phyloP scores from a whole-genome alignment of 2,888 invertebrate species.

The Xanthostigma xanthostigma region DNA sequence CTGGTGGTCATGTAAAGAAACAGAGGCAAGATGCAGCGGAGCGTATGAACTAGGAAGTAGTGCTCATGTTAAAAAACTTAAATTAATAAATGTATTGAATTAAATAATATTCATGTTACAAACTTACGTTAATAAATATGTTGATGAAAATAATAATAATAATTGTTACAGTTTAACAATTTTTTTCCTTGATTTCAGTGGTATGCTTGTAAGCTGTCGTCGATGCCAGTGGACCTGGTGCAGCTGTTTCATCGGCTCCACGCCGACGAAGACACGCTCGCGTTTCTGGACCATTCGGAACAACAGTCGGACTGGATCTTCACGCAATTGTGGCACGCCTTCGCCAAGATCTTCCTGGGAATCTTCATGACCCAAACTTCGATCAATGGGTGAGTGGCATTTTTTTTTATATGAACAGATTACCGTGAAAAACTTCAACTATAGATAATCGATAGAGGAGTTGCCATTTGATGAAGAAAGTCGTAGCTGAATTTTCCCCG shows the following conservation, averaged over 20 bases:
- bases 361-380: slow-evolving; percentile 91
- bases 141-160: too few species aligned
- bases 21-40: too few species aligned
- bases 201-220: slow-evolving; percentile 48
- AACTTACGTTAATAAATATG: too few species aligned
- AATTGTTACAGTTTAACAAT: too few species aligned
- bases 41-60: too few species aligned
- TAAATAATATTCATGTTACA: too few species aligned
- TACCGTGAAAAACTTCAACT: neutral
- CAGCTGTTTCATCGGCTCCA: slow-evolving; percentile 48
- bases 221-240: slow-evolving; percentile 36
- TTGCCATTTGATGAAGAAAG: slow-evolving; percentile 5
- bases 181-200: slow-evolving; percentile 38
- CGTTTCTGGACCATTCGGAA: slow-evolving; percentile 56
- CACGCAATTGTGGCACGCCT: slow-evolving; percentile 78
- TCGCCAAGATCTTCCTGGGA: slow-evolving; percentile 71
- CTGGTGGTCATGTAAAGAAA: too few species aligned
- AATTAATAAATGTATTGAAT: too few species aligned
- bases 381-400: slow-evolving; percentile 87
- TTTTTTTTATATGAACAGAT: neutral
- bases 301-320: slow-evolving; percentile 75
- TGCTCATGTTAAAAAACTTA: too few species aligned
- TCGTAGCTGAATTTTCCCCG: slow-evolving; percentile 8
- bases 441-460: neutral
- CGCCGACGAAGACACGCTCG: slow-evolving; percentile 56